A percentile compares a stretch with the other conserved stretches of the same genome.
Conservation (phyloP, 2,797 vertebrate genomes). For the Catamblyrhynchus diadema region DNA sequence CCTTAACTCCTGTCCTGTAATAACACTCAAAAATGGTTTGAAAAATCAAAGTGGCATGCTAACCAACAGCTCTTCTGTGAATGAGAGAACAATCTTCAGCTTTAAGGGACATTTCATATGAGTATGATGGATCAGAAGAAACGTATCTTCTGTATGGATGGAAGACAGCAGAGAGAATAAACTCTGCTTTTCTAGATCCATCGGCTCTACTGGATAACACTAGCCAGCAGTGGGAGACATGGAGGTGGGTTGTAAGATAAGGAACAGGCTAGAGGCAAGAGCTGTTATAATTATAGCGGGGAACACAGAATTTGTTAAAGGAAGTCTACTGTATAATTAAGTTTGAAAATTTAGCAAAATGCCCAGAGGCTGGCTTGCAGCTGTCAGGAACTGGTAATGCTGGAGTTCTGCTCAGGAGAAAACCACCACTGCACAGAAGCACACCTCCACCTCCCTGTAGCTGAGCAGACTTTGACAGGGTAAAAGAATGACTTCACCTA, state of each 20-base stretch:
- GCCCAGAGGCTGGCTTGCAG: slow-evolving; percentile 80
- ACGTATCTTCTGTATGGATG: neutral
- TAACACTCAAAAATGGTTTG: neutral
- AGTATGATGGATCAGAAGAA: neutral
- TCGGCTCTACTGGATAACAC: slow-evolving; percentile 50
- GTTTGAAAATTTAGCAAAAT: slow-evolving; percentile 81
- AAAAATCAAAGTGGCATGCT: neutral
- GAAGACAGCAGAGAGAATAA: slow-evolving; percentile 11
- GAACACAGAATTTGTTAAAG: slow-evolving; percentile 79
- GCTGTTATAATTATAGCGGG: slow-evolving; percentile 76
- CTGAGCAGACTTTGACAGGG: neutral
- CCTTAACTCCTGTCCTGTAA: neutral
- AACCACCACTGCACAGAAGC: slow-evolving; percentile 47
- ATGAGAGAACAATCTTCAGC: neutral
- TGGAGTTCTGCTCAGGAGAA: slow-evolving; percentile 65
- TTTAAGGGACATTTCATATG: neutral
- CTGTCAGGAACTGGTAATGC: slow-evolving; percentile 75
- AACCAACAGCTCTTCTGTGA: neutral
- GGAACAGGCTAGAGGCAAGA: slow-evolving; percentile 74
- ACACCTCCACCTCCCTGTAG: slow-evolving; percentile 28
- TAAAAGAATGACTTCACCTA: slow-evolving; percentile 11
- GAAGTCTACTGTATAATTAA: slow-evolving; percentile 83
- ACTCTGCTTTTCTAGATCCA: slow-evolving; percentile 45
- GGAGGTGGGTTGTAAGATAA: slow-evolving; percentile 70
- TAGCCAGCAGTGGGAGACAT: slow-evolving; percentile 71